phyloP scores from a whole-genome alignment of 2,113 vertebrate species.

The Erinaceus europaeus region DNA sequence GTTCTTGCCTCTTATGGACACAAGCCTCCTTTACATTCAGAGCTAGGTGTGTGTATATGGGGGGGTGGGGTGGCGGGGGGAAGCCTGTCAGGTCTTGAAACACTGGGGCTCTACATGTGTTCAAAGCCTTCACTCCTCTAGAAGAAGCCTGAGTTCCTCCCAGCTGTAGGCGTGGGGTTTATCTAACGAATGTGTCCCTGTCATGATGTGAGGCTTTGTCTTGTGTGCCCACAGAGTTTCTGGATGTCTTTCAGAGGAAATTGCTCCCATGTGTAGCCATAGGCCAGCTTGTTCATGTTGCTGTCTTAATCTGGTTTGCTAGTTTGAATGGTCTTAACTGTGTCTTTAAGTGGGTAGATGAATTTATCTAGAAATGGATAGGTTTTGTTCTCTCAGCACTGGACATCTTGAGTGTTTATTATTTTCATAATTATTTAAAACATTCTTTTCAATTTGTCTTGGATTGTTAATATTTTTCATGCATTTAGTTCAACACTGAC shows the following conservation, averaged over 20 bases:
- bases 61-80: background rate
- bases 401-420: background rate
- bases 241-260: background rate
- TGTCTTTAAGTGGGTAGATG: background rate
- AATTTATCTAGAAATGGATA: background rate
- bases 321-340: constrained; percentile 3
- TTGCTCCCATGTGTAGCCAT: background rate
- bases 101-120: too few species aligned
- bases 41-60: background rate
- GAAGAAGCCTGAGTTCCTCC: background rate
- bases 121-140: background rate
- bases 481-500: background rate
- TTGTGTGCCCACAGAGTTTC: background rate
- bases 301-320: background rate
- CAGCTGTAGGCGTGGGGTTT: background rate
- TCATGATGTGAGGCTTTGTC: background rate
- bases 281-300: background rate
- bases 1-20: background rate
- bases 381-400: background rate
- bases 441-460: background rate
- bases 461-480: background rate
- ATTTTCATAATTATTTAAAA: constrained; percentile 34
- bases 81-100: background rate
- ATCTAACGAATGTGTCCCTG: too few species aligned
- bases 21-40: background rate